Conservation (phyloP, 1,140 invertebrate genomes). For the Aradophagus sp. region DNA sequence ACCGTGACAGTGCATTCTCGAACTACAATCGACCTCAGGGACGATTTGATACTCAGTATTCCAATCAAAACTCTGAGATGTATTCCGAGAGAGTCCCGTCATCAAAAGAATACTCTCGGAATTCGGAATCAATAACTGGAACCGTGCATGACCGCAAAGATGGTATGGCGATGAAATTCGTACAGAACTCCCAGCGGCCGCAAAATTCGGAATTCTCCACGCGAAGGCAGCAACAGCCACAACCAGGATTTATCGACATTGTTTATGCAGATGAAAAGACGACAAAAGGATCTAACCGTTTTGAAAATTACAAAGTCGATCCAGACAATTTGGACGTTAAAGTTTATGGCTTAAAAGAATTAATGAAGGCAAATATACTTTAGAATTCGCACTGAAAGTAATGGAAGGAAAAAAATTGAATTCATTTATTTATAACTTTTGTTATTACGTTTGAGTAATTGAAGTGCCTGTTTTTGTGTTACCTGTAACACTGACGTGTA, state of each 20-base stretch:
- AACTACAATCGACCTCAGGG: slow-evolving; percentile 24
- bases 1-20: slow-evolving; percentile 19
- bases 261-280: slow-evolving; percentile 62
- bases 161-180: slow-evolving; percentile 43
- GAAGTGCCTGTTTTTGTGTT: too few species aligned
- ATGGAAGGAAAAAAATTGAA: too few species aligned
- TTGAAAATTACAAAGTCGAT: slow-evolving; percentile 62
- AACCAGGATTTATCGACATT: slow-evolving; percentile 67
- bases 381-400: too few species aligned
- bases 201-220: slow-evolving; percentile 25
- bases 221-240: slow-evolving; percentile 48
- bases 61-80: slow-evolving; percentile 23
- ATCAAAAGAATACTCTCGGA: slow-evolving; percentile 13
- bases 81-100: slow-evolving; percentile 27
- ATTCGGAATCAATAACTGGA: slow-evolving; percentile 24
- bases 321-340: slow-evolving; percentile 35
- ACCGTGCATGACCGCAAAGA: slow-evolving; percentile 35
- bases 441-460: too few species aligned
- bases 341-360: slow-evolving; percentile 62
- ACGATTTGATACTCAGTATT: slow-evolving; percentile 32
- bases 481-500: too few species aligned
- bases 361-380: slow-evolving; percentile 59
- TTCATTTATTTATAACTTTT: too few species aligned
- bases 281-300: slow-evolving; percentile 52
- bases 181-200: slow-evolving; percentile 14